Conservation (phyloP, 1,140 invertebrate species). For the Drosophila pseudoananassae region DNA sequence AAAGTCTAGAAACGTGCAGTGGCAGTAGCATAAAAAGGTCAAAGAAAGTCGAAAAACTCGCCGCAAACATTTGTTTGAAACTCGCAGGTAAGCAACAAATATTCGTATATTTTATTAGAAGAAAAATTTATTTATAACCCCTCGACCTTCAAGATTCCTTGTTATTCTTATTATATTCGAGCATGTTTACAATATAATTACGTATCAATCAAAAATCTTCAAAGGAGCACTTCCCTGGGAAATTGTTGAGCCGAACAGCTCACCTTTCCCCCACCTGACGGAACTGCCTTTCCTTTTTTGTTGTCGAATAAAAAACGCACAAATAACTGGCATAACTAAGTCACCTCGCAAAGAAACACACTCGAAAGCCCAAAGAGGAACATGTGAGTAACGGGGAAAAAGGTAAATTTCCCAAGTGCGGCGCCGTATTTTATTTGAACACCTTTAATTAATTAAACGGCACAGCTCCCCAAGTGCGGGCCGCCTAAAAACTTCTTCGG, state of each 20-base stretch:
- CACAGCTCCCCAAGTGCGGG: constrained; percentile 65
- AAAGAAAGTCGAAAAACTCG: constrained; percentile 26
- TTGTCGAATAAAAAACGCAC: constrained; percentile 8
- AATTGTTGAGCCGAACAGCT: background rate
- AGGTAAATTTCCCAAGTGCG: constrained; percentile 56
- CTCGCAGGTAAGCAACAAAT: constrained; percentile 29
- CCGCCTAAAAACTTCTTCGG: constrained; percentile 29
- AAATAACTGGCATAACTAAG: constrained; percentile 29
- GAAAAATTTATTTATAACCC: background rate
- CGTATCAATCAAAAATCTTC: constrained; percentile 19
- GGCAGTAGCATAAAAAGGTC: constrained; percentile 20
- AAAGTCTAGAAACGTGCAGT: constrained; percentile 31
- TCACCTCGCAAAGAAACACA: constrained; percentile 4
- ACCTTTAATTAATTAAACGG: constrained; percentile 80
- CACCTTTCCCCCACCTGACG: background rate
- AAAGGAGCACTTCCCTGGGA: background rate
- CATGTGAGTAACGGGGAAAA: constrained; percentile 9
- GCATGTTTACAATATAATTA: constrained; percentile 15
- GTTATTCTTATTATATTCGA: background rate
- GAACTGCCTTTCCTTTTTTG: background rate
- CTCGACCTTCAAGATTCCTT: no score
- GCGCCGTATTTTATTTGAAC: constrained; percentile 69
- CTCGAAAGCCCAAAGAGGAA: background rate
- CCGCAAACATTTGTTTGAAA: constrained; percentile 22
- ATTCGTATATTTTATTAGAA: background rate